A percentile compares a stretch with the other conserved stretches of the same genome.
These are phyloP conservation scores for Grapholita molesta DNA, from an alignment of 1,140 invertebrate species.

Conservation along the genomic window DNA sequence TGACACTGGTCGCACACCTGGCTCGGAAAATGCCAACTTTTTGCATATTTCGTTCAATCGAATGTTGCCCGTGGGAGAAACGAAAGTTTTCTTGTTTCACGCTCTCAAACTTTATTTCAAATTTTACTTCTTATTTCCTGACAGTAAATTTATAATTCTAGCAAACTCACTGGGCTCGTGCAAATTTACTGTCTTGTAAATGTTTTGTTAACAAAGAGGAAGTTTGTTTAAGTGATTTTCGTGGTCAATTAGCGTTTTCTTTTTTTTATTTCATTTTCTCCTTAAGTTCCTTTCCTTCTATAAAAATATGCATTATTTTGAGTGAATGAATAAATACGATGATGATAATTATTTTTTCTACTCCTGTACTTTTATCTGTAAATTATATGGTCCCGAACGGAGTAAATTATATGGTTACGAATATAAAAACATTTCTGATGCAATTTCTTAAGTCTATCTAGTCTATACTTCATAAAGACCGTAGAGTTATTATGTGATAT, in stretches of 20 bases:
- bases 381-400: too few relatives aligned
- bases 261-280: neutral
- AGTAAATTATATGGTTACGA: too few relatives aligned
- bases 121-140: conserved; percentile 17
- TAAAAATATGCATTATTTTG: neutral
- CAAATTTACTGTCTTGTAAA: neutral
- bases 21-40: conserved; percentile 8
- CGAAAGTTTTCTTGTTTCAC: conserved; percentile 16
- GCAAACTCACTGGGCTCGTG: neutral
- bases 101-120: neutral
- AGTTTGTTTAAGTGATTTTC: conserved; percentile 10
- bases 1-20: conserved; percentile 8
- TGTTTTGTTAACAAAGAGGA: conserved; percentile 4
- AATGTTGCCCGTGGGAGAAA: conserved; percentile 14
- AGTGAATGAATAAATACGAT: too few relatives aligned
- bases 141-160: conserved; percentile 7
- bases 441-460: too few relatives aligned
- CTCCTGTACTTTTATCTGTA: too few relatives aligned
- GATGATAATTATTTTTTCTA: too few relatives aligned
- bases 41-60: conserved; percentile 26
- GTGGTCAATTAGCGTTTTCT: conserved; percentile 4
- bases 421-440: too few relatives aligned
- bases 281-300: neutral
- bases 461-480: too few relatives aligned
- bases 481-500: too few relatives aligned